Evolutionary conservation across 2,113 vertebrate species (phyloP), one percentile per base, ranked within the genome.

Genomic region (Cephalopterus ornatus): DNA sequence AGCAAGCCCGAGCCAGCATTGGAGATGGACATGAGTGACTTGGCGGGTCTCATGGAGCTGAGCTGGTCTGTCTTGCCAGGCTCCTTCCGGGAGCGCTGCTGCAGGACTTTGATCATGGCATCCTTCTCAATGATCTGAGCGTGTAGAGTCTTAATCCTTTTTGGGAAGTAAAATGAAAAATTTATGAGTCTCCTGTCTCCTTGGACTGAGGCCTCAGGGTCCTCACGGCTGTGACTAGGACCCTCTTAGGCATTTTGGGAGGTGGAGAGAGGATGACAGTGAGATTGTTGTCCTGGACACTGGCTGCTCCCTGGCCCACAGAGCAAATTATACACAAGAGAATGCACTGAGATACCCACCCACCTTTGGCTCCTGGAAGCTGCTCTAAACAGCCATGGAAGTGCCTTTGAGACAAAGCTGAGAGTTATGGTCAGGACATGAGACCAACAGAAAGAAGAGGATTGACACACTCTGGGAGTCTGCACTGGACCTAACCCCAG

Each of bases 81-180:
- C 46, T 99, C 99, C 92, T 99, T 99, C 61, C 99, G 98, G 15
- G 99, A 99, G 33, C 99, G 99, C 96, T 99, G 99, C 96, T 99
- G 99, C 58, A 99, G 98, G 13, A 99, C 99, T 95, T 99, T 99
- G 93, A 99, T 99, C 99, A 99, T 99, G 93, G 99, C 99, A 4
- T 99, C 99, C 93, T 99, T 99, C 96, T 99, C 99, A 49, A 99
- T 99, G 96, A 99, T 99, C 97, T 99, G 99, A 23, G 99, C 99
- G 1, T 99, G 99, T 17, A 99, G 98, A 47, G 98, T 99, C 98
- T 99, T 99, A 89, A 99, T 99, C 97, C 99, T 99, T 78, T 55
- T 87, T 14, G 27, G 73, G 23, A 33, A 58, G 52, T 39, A 85
- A 21, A 59, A 58, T 85, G 41, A n/a, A 53, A 27, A 87, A 59